Base-by-base conservation (phyloP, 2,113 vertebrate genomes). In the Carassius carassius region DNA sequence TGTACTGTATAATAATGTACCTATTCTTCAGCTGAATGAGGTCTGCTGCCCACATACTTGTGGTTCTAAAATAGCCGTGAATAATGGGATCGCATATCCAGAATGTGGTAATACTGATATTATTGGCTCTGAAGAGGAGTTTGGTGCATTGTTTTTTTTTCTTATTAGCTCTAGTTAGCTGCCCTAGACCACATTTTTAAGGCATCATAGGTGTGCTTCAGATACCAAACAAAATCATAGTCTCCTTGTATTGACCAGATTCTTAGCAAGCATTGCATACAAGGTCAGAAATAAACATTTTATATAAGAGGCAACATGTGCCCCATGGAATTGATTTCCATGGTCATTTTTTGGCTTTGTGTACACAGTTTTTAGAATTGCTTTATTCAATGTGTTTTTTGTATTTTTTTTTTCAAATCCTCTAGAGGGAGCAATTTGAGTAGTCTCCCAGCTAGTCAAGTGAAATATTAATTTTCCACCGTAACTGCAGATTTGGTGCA, bases 1-100 rank as follows among this genome's bases (percentile, higher is more conserved):
- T 75, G 12, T 51, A 25, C 13, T 76, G 73, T 74, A 25, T 51
- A 49, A 74, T 25, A 75, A 51, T 49, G 44, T 51, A 13, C 44
- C 19, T n/a, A 72, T 72, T 72, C 19, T 72, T 74, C 37, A 25
- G 41, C 37, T 74, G n/a, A 25, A 74, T 49, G 21, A 74, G 41
- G 72, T 49, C 72, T 49, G 5, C 37, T 47, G 12, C n/a, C 41
- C 72, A 74, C 21, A 74, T 49, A 74, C 41, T 23, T 73, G 41
- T 16, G 41, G 11, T 25, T 49, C 23, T 74, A 25, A 74, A 74
- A 74, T n/a, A 72, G 69, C 69, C 9, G 11, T 41, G 69, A 72
- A 41, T 41, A 13, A 72, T 41, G 37, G 35, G 4, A 41, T 47
- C n/a, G 13, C 29, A 29, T 25, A 65, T 65, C 62, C 11, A 65